Evolutionary conservation across 1,140 invertebrate species (phyloP), one percentile per base, ranked within the genome.

Genomic region (Cydia strobilella): DNA sequence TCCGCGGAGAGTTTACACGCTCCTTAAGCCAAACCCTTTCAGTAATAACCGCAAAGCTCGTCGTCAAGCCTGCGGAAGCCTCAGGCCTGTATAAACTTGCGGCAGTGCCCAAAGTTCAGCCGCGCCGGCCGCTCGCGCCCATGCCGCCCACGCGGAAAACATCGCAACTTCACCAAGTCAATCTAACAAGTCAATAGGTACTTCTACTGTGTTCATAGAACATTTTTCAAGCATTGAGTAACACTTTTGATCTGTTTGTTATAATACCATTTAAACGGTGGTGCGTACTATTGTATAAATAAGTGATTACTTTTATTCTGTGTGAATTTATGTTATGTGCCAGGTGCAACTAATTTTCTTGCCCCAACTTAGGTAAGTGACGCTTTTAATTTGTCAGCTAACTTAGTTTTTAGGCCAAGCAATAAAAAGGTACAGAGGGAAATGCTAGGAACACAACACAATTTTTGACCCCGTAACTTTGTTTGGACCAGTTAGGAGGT

Each of bases 21-120:
- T 69, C 15, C 72, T 75, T 74, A 77, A 77, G 73, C 48, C 73
- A 45, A 77, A 77, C 73, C 76, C 76, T 79, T 79, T 75, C 69
- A 84, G 78, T 82, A 85, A 84, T 82, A 81, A 82, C 79, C 81
- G 78, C 80, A 84, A 84, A 85, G 82, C 77, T 77, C 77, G 78
- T 79, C 79, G 77, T 74, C 77, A 78, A 63, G 81, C 77, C 79
- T 79, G 54, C 42, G 63, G 72, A 80, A 79, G 63, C 25, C 23
- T 27, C 39, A 7, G 20, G 23, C n/a, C 18, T 27, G 15, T 42
- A 20, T 18, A 74, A n/a, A 20, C 39, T 35, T 69, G 65, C 65
- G 65, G 65, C 31, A 69, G 65, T 69, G 31, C 65, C 27, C 65
- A 35, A 15, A 27, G 74, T 69, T 72, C 74, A 59, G 74, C 20